Conservation (phyloP, 2,888 invertebrate genomes). For the Acholoe squamosa region DNA sequence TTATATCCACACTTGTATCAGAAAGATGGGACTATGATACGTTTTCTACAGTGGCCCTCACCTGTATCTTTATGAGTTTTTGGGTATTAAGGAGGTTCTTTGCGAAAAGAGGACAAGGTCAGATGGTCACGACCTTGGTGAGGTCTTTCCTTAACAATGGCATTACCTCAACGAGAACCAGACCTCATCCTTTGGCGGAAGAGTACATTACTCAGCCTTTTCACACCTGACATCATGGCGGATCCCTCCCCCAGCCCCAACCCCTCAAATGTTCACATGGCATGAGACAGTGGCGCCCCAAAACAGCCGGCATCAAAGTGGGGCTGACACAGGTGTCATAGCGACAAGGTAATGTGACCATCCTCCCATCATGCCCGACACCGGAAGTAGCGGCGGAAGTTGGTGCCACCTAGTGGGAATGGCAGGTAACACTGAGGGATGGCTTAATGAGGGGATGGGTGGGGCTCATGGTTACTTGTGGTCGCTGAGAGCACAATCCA, state of each 20-base stretch:
- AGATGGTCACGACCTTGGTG: too few species aligned
- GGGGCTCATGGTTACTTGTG: not conserved
- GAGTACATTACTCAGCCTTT: not conserved
- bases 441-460: not conserved
- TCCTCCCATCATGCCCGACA: not conserved
- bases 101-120: too few species aligned
- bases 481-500: too few species aligned
- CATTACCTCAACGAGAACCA: too few species aligned
- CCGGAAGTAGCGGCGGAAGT: not conserved
- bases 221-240: not conserved
- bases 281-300: not conserved
- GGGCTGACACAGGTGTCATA: not conserved
- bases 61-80: too few species aligned
- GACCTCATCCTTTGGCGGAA: too few species aligned
- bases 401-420: not conserved
- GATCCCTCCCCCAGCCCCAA: not conserved
- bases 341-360: slow-evolving; percentile 13
- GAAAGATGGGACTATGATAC: too few species aligned
- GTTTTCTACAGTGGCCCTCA: too few species aligned
- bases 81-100: too few species aligned
- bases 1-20: too few species aligned
- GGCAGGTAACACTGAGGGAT: slow-evolving; percentile 24
- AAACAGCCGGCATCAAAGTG: not conserved
- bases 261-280: not conserved
- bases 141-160: too few species aligned